Evolutionary conservation across 2,888 invertebrate genomes (phyloP), one percentile per base, ranked within the genome.

Genomic region (Perizoma affinitatum): DNA sequence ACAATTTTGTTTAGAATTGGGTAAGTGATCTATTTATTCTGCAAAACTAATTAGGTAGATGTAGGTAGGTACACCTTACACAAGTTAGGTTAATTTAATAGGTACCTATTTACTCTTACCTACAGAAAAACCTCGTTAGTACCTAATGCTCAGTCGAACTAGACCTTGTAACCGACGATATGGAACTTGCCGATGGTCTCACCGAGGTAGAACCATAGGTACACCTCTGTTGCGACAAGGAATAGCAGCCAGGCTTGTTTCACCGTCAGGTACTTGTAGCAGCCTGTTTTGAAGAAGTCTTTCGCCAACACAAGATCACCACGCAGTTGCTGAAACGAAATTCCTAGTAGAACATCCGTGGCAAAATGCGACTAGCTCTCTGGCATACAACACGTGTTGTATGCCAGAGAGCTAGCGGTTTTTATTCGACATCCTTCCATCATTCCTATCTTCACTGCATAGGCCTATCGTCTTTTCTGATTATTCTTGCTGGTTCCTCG

Each of bases 161-260:
- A 83, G n/a, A 88, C 87, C 71, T 81, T 74, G 60, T 90, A 90
- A 9, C 89, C 90, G 49, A 90, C 84, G 48, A 90, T 61, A 66
- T 85, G 86, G 71, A 82, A 75, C 69, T 90, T 90, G 4, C 89
- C 90, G 51, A 90, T 80, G 34, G 87, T 87, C 72, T 90, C 90
- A 2, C 90, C 90, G 7, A 89, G 61, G 64, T 73, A 90, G 64
- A 89, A 90, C 90, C 90, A 90, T 42, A 90, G 60, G 2, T 68
- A 73, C 1, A 90, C 65, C 71, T 90, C 90, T 4, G 74, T 61
- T n/a, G 73, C 66, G 4, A 90, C 83, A 7, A 90, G 74, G 35
- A 86, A 65, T 1, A 88, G 69, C 44, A 89, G 74, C 85, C 83
- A 88, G 4, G 85, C 86, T 67, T 90, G 86, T 61, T 67, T 83